Conservation (phyloP, 1,140 invertebrate genomes). For the Drosophila tristis region DNA sequence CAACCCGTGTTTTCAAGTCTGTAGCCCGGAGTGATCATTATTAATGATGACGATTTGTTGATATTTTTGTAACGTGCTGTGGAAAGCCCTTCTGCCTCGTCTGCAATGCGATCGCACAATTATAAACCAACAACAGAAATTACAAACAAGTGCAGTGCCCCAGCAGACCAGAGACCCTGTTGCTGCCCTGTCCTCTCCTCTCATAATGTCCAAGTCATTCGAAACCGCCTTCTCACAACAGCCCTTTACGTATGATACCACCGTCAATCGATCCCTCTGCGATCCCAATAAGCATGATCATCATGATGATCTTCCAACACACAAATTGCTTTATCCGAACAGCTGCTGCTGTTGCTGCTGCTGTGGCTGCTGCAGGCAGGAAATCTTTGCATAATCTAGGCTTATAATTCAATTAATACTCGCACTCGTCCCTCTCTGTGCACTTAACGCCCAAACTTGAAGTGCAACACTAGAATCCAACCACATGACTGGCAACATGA, state of each 20-base stretch:
- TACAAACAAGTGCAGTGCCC: conserved; percentile 74
- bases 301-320: conserved; percentile 57
- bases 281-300: conserved; percentile 41
- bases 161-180: no score
- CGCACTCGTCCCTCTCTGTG: conserved; percentile 56
- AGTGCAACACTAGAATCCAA: conserved; percentile 80
- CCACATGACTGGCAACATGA: conserved; percentile 79
- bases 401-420: conserved; percentile 84
- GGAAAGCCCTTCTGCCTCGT: conserved; percentile 43
- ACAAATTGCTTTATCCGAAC: conserved; percentile 64
- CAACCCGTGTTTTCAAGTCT: conserved; percentile 52
- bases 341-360: conserved; percentile 31
- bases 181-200: conserved; percentile 13
- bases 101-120: conserved; percentile 64
- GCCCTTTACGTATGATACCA: background rate
- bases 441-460: conserved; percentile 70
- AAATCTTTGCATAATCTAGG: conserved; percentile 84
- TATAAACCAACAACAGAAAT: conserved; percentile 69
- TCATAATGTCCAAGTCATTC: conserved; percentile 70
- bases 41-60: conserved; percentile 84
- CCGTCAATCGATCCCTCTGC: background rate
- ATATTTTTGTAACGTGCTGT: conserved; percentile 79
- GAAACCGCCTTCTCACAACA: conserved; percentile 11
- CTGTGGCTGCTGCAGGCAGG: conserved; percentile 55
- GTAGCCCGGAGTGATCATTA: conserved; percentile 79